Conservation (phyloP, 2,797 vertebrate species). For the Sebastes nivosus region DNA sequence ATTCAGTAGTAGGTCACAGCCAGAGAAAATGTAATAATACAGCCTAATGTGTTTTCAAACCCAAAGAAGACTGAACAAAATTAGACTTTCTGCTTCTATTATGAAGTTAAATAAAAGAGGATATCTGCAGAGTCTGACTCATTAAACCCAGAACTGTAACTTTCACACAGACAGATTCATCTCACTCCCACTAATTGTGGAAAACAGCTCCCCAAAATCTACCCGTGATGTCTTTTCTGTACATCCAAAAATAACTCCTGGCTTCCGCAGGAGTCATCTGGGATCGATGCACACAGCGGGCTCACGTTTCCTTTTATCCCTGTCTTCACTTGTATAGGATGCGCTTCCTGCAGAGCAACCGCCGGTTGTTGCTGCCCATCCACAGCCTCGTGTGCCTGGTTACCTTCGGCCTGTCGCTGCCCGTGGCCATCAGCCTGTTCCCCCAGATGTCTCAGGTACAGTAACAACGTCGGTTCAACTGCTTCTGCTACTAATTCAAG, state of each 20-base stretch:
- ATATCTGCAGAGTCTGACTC: conserved; percentile 14
- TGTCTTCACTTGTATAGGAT: conserved; percentile 78
- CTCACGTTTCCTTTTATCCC: conserved; percentile 33
- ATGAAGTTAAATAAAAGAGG: background rate
- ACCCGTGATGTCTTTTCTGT: conserved; percentile 24
- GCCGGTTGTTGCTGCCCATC: conserved; percentile 91
- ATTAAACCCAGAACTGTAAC: conserved; percentile 9
- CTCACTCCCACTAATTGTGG: conserved; percentile 32
- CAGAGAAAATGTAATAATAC: background rate
- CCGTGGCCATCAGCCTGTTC: conserved; percentile 98
- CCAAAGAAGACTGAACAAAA: background rate
- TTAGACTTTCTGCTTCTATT: background rate
- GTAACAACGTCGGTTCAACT: background rate
- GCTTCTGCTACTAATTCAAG: background rate
- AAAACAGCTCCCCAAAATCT: conserved; percentile 38
- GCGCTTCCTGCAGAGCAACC: conserved; percentile 87
- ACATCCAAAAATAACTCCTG: conserved; percentile 51
- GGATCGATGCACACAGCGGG: conserved; percentile 34
- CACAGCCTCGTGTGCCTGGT: conserved; percentile 96
- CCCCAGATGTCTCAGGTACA: conserved; percentile 98
- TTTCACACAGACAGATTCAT: conserved; percentile 16
- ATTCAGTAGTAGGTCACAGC: background rate
- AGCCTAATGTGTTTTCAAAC: background rate
- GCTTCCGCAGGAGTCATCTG: conserved; percentile 24
- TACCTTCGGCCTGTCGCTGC: conserved; percentile 95